Evolutionary conservation across 2,888 invertebrate genomes (phyloP), one percentile per base, ranked within the genome.

Genomic region (Metalampra italica): DNA sequence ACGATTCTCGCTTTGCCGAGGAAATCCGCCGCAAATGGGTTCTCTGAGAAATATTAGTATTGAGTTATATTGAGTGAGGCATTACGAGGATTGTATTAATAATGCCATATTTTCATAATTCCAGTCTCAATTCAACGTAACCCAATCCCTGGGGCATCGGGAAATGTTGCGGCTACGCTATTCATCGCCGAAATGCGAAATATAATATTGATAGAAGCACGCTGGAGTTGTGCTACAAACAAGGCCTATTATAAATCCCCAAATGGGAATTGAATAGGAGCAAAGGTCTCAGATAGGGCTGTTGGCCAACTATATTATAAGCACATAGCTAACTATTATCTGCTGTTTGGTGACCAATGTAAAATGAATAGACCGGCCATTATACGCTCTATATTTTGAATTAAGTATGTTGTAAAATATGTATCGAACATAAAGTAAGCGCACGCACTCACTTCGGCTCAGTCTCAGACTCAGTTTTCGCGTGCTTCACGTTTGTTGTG

Each of bases 21-120:
- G 71, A 75, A 75, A 78, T 75, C 69, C 69, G 63, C 72, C 71
- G 62, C 74, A 76, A 80, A 79, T 75, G 75, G 71, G 66, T 64
- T 69, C 66, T 57, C 60, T 60, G 68, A 69, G 68, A 67, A 77
- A 72, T 74, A 71, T 72, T 71, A 72, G 64, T 65, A 67, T 72
- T 62, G 52, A 68, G 60, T 70, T 64, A 65, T 62, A 51, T 45
- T 42, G 45, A 29, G 12, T 22, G 36, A 38, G 36, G 29, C 42
- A 49, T 45, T 37, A 41, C 68, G 62, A 57, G 63, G 47, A 66
- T 65, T 64, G 59, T 64, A 55, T 65, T 67, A 66, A 64, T 72
- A 68, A 66, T 66, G 60, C 52, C 55, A 60, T 55, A 60, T 61
- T 60, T n/a, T 62, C 51, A 54, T 48, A 53, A 56, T 60, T 59